Base-by-base conservation (phyloP, 1,140 invertebrate genomes). In the Cherax quadricarinatus region DNA sequence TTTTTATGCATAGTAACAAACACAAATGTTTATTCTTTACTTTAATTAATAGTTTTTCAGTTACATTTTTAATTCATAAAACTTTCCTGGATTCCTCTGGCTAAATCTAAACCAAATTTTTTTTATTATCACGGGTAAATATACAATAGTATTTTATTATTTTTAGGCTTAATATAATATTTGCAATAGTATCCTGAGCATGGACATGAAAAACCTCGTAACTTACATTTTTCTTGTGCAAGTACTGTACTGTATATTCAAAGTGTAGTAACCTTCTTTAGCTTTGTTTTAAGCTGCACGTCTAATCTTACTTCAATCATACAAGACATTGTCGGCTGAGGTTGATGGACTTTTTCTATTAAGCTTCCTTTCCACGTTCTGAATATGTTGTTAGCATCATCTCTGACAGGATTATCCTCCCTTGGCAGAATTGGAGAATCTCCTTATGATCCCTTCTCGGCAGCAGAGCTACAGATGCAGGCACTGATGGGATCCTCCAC, bases 401-500 rank as follows among this genome's bases (percentile, higher is more conserved):
- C 24, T 70, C 70, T 85, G 83, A 85, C 60, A 48, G 70, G 89
- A 21, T 86, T 86, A 73, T 80, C 89, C 75, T 79, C 84, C 70
- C 73, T 79, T 49, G 53, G 83, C 89, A 91, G 89, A 91, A 83
- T 80, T 80, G 89, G 66, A 75, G 89, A 91, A 21, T 66, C 84
- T 80, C 83, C 88, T 18, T 93, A 93, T 90, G 93, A 93, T 70
- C 93, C 93, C 85, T 94, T 89, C 89, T 94, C 91, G 66, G 93
- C 94, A 75, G 91, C 89, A 81, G 93, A 94, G 86, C 90, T 94
- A 49, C 93, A 93, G 78, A 92, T 93, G 88, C 93, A 93, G 82
- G 85, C 89, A 21, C 85, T 92, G 53, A 88, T 92, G 66, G 93
- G 93, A 30, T 81, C 81, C n/a, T 86, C 89, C 60, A 41, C 83